Percentiles rank a stretch among this genome's conserved stretches.
Conservation (phyloP, 1,140 invertebrate genomes). For the Pararge aegeria region DNA sequence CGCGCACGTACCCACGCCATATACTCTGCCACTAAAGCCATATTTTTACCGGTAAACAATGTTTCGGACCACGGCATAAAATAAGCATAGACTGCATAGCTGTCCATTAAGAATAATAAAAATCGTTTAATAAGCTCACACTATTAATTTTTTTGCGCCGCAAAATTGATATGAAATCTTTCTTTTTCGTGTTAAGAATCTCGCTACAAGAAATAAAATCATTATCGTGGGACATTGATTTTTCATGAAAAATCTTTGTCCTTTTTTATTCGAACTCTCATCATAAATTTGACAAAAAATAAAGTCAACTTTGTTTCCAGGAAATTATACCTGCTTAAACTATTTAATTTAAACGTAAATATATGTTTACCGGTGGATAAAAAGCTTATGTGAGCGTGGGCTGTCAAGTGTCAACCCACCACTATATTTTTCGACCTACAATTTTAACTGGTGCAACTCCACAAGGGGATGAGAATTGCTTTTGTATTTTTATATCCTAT, state of each 20-base stretch:
- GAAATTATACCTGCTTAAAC: no score
- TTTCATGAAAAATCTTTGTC: no score
- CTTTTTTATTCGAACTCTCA: no score
- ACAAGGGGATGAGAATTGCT: constrained; percentile 61
- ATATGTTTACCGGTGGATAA: background rate
- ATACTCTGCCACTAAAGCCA: constrained; percentile 23
- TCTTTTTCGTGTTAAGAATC: no score
- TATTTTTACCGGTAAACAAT: background rate
- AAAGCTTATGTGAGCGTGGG: constrained; percentile 29
- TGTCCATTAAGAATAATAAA: background rate
- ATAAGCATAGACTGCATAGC: background rate
- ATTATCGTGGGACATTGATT: no score
- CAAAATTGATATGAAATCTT: no score
- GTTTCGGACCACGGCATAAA: background rate
- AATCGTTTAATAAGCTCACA: no score
- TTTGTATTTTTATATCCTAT: constrained; percentile 78
- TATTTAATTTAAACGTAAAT: no score
- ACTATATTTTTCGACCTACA: constrained; percentile 73
- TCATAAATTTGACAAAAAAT: no score
- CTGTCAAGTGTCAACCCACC: constrained; percentile 45
- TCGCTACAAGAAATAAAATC: no score
- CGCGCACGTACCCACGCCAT: constrained; percentile 27
- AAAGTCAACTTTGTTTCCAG: no score
- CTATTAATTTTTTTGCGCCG: no score
- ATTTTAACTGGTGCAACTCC: constrained; percentile 65